A percentile compares a stretch with the other conserved stretches of the same genome.
phyloP scores from a whole-genome alignment of 1,140 invertebrate species.

The Cydia splendana region DNA sequence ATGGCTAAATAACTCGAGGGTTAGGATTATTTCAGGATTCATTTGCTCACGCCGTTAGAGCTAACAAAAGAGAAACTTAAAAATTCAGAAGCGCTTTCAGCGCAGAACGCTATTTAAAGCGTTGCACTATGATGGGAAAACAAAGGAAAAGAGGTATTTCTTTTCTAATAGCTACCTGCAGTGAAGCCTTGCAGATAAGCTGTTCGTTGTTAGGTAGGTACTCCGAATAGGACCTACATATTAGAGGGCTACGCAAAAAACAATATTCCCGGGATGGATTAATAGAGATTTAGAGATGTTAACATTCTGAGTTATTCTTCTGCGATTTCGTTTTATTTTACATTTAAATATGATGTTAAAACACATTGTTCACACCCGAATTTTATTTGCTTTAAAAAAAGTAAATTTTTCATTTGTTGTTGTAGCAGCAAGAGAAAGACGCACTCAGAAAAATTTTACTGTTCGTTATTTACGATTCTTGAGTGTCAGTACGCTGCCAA shows the following conservation, averaged over 20 bases:
- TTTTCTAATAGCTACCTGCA: neutral
- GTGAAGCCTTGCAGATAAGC: neutral
- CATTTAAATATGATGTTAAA: too few species aligned
- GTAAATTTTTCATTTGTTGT: too few species aligned
- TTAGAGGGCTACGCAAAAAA: neutral
- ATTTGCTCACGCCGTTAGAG: neutral
- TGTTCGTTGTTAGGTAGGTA: neutral
- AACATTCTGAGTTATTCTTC: neutral
- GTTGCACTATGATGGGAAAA: neutral
- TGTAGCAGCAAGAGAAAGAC: too few species aligned
- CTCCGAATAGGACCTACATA: neutral
- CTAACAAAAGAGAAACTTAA: neutral
- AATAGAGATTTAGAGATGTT: neutral
- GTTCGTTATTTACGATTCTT: too few species aligned
- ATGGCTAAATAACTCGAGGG: neutral
- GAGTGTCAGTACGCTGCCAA: too few species aligned
- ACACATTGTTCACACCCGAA: too few species aligned
- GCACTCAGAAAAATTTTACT: too few species aligned
- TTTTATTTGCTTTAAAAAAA: too few species aligned
- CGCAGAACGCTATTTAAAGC: conserved; percentile 9
- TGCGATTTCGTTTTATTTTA: neutral
- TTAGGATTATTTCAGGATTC: neutral
- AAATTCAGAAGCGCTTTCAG: conserved; percentile 2
- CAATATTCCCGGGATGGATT: neutral
- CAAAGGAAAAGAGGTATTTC: neutral